These are phyloP conservation scores for Labia minor DNA, from an alignment of 2,888 invertebrate species.

Conservation along the genomic window DNA sequence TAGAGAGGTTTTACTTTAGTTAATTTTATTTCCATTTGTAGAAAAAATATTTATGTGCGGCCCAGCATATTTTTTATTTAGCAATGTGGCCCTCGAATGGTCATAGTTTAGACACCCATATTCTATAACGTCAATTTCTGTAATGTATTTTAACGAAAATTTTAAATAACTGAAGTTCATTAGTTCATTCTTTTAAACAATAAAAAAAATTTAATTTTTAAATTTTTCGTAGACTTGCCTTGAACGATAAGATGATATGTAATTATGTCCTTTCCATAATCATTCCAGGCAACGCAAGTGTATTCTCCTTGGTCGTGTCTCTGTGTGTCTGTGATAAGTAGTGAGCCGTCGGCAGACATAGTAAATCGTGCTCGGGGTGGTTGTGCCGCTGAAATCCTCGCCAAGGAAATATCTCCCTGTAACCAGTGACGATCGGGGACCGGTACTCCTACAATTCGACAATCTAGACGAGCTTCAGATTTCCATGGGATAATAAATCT, in stretches of 20 bases:
- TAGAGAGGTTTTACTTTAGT: no score
- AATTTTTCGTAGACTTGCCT: slow-evolving; percentile 27
- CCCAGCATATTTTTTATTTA: no score
- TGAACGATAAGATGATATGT: slow-evolving; percentile 29
- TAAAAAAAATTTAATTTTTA: no score
- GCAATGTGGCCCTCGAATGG: no score
- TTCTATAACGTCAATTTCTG: no score
- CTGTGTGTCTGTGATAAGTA: slow-evolving; percentile 28
- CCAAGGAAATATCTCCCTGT: slow-evolving; percentile 18
- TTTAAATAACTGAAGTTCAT: no score
- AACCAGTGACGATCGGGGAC: slow-evolving; percentile 28
- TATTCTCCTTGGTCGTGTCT: slow-evolving; percentile 30
- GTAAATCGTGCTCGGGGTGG: slow-evolving; percentile 19
- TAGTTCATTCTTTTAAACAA: no score
- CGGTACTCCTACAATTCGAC: slow-evolving; percentile 29
- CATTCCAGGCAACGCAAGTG: slow-evolving; percentile 29
- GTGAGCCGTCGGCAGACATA: slow-evolving; percentile 28
- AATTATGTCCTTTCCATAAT: slow-evolving; percentile 28
- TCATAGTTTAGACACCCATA: no score
- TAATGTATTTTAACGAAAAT: no score
- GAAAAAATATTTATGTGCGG: no score
- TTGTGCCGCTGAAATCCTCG: not conserved
- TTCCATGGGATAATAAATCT: slow-evolving; percentile 30
- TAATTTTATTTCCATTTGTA: no score
- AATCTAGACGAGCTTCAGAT: slow-evolving; percentile 29